Percentiles rank a stretch among this genome's conserved stretches.
These are phyloP conservation scores for Leptestheria dahalacensis DNA, from an alignment of 1,140 invertebrate species.

Conservation along the genomic window DNA sequence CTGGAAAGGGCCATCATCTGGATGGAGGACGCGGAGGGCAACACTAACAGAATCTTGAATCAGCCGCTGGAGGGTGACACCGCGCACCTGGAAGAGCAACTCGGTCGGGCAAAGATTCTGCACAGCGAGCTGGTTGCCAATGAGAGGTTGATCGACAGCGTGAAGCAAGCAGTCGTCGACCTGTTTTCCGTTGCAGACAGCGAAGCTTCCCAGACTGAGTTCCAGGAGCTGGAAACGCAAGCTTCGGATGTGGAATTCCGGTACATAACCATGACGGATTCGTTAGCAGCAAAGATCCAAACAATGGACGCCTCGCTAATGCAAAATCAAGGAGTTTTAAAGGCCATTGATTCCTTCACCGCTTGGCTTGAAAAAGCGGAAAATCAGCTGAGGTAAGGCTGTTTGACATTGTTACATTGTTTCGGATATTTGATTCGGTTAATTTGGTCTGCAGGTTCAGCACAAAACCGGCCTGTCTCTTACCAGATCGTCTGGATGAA, in stretches of 20 bases:
- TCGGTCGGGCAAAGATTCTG: conserved; percentile 62
- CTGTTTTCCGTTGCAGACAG: conserved; percentile 59
- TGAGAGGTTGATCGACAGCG: conserved; percentile 65
- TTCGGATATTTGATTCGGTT: conserved; percentile 9
- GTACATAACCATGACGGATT: conserved; percentile 53
- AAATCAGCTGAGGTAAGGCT: conserved; percentile 53
- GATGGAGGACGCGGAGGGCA: conserved; percentile 64
- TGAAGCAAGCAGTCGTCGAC: conserved; percentile 48
- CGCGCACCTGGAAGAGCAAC: conserved; percentile 68
- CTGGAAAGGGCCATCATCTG: conserved; percentile 66
- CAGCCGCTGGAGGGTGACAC: conserved; percentile 57
- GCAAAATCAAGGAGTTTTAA: conserved; percentile 85
- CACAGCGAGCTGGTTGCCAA: conserved; percentile 77
- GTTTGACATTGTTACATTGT: neutral
- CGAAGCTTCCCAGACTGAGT: conserved; percentile 58
- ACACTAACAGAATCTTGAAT: conserved; percentile 41
- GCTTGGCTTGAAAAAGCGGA: conserved; percentile 73
- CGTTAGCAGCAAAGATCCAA: conserved; percentile 59
- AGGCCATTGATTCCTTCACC: conserved; percentile 70
- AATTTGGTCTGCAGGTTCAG: conserved; percentile 36
- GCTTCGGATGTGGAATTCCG: conserved; percentile 58
- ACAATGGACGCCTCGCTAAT: conserved; percentile 73
- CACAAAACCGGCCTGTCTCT: conserved; percentile 65
- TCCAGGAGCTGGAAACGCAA: conserved; percentile 57
- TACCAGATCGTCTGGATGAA: conserved; percentile 75